phyloP scores from a whole-genome alignment of 2,797 vertebrate species.

The Dendrocincla fuliginosa region DNA sequence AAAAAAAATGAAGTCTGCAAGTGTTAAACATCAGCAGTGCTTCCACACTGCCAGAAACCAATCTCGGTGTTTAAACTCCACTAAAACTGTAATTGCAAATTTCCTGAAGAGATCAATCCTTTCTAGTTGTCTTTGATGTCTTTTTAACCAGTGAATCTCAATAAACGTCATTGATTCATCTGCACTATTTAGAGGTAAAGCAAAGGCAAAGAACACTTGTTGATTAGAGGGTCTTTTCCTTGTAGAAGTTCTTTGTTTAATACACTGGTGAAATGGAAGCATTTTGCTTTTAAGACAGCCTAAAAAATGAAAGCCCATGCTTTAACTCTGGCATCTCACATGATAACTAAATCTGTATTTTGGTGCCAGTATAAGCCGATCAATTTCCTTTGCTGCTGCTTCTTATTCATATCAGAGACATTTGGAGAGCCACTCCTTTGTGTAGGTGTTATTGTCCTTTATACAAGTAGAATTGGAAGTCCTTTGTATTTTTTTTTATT shows the following conservation, averaged over 20 bases:
- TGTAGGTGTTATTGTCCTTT: not conserved
- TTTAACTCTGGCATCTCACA: not conserved
- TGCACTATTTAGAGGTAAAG: not conserved
- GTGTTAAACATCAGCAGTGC: not conserved
- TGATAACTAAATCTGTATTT: not conserved
- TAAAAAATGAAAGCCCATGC: not conserved
- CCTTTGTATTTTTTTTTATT: not conserved
- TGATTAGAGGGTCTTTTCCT: not conserved
- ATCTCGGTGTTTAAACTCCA: not conserved
- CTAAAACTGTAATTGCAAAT: not conserved
- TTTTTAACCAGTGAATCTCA: not conserved
- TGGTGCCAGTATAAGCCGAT: not conserved
- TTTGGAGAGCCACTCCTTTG: not conserved
- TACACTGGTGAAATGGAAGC: not conserved
- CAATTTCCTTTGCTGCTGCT: not conserved
- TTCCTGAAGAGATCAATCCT: not conserved
- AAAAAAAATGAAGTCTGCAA: not conserved
- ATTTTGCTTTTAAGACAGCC: not conserved
- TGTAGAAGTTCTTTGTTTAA: not conserved
- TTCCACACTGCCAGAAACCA: not conserved
- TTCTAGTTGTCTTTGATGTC: not conserved
- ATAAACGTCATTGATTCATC: not conserved
- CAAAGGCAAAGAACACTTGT: not conserved
- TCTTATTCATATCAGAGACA: not conserved
- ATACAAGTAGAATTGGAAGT: not conserved